Evolutionary conservation across 2,113 vertebrate genomes (phyloP).

Genomic region (Corvus cornix): DNA sequence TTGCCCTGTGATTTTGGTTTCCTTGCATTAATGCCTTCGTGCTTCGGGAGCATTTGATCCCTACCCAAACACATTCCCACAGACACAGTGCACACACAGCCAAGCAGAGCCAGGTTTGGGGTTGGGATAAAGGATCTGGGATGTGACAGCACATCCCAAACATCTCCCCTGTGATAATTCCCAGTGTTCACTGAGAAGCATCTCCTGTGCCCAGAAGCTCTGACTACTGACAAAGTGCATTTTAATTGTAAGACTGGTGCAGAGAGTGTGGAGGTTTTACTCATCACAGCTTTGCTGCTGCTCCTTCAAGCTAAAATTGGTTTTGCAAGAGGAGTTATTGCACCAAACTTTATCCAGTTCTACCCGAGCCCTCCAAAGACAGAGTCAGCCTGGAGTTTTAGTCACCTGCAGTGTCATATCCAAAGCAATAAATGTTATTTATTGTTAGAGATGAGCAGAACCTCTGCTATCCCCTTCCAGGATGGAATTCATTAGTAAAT

Average conservation of each 20-base stretch:
- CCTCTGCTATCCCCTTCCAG: background rate
- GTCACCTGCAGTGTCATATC: background rate
- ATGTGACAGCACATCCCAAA: background rate
- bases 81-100: background rate
- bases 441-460: background rate
- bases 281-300: background rate
- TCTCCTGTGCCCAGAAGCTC: background rate
- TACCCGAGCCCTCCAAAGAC: background rate
- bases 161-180: background rate
- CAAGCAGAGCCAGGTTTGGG: background rate
- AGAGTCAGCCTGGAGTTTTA: background rate
- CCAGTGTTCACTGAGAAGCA: background rate
- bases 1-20: slow-evolving; percentile 55
- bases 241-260: rapidly evolving
- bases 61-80: background rate
- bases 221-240: background rate
- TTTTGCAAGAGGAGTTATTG: background rate
- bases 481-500: background rate
- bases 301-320: background rate
- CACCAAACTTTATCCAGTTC: background rate
- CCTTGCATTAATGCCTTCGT: background rate
- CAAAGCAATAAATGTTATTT: background rate
- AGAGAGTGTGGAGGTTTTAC: background rate
- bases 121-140: background rate
- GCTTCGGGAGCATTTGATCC: background rate